Evolutionary conservation across 2,797 vertebrate genomes (phyloP).

Genomic region (Rhinichthys osculus): DNA sequence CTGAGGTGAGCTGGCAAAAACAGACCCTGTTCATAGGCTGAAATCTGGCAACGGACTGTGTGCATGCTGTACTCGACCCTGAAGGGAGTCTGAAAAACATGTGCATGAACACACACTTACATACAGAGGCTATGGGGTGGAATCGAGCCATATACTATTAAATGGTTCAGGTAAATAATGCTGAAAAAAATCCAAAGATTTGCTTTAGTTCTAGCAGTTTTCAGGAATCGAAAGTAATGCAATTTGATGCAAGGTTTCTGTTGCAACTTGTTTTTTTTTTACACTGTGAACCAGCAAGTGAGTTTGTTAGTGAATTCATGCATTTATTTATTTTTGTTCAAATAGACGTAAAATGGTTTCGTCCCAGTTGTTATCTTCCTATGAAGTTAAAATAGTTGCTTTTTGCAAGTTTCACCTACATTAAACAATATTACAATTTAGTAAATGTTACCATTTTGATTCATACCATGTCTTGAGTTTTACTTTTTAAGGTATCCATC

Average conservation of each 20-base stretch:
- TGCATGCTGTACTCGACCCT: conserved; percentile 5
- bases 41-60: conserved; percentile 1
- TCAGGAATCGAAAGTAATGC: not conserved
- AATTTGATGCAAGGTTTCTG: not conserved
- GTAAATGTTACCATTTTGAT: not conserved
- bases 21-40: not conserved
- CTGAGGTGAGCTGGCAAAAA: conserved; percentile 37
- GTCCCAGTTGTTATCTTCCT: not conserved
- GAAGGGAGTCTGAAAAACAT: conserved; percentile 19
- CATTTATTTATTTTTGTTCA: not conserved
- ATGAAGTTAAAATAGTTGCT: not conserved
- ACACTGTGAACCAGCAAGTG: not conserved
- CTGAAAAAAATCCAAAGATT: not conserved
- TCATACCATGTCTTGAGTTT: not conserved
- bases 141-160: not conserved
- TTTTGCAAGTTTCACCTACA: too few species aligned
- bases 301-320: not conserved
- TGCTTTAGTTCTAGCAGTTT: not conserved
- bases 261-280: not conserved
- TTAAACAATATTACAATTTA: too few species aligned
- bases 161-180: not conserved
- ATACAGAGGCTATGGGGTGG: conserved; percentile 11
- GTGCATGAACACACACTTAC: conserved; percentile 10
- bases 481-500: not conserved
- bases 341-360: not conserved